Conservation (phyloP, 2,888 invertebrate genomes). For the Eilema griseolum region DNA sequence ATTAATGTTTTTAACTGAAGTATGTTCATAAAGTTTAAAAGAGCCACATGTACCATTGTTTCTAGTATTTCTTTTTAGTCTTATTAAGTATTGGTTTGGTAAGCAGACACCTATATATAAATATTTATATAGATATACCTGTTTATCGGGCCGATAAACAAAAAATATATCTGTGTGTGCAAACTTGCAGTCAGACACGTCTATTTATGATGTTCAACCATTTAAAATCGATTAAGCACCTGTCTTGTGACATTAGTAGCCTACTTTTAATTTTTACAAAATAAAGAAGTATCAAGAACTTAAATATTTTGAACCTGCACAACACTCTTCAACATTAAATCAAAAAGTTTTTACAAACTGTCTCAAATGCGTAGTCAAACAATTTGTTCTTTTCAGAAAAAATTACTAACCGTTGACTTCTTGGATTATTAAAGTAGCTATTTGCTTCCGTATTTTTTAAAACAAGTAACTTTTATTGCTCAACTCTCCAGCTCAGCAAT, state of each 20-base stretch:
- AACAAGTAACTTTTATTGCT: conserved; percentile 50
- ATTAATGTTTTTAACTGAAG: conserved; percentile 28
- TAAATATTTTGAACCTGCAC: neutral
- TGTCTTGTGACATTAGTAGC: neutral
- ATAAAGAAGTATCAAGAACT: neutral
- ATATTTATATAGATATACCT: neutral
- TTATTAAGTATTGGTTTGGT: neutral
- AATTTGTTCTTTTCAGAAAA: conserved; percentile 35
- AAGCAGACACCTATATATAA: too few species aligned
- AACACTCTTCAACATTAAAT: neutral
- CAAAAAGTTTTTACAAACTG: conserved; percentile 42
- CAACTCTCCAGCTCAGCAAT: conserved; percentile 38
- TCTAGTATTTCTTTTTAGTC: neutral
- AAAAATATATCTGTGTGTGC: neutral
- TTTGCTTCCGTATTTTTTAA: conserved; percentile 34
- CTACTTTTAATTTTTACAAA: neutral
- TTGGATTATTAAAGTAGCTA: conserved; percentile 10
- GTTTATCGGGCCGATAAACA: neutral
- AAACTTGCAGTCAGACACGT: too few species aligned
- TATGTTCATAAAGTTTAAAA: conserved; percentile 24
- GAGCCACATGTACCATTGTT: neutral
- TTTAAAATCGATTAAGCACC: neutral
- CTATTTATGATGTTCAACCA: neutral
- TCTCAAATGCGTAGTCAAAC: conserved; percentile 30
- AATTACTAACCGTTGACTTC: conserved; percentile 28